Base-by-base conservation (phyloP, 2,888 invertebrate species). In the Encarsia formosa region DNA sequence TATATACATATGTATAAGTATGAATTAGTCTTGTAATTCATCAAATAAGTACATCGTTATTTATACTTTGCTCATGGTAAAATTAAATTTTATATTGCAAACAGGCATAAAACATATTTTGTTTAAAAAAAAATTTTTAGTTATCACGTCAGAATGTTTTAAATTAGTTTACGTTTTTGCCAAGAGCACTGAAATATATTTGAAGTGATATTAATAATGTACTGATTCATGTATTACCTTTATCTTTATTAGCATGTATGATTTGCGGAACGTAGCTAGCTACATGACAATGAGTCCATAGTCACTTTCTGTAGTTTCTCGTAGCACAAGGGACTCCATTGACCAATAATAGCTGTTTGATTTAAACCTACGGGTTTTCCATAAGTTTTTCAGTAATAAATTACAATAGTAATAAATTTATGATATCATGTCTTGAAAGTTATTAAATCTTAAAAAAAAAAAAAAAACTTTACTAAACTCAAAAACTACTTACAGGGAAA, bases 61-160 rank as follows among this genome's bases (percentile, higher is more conserved):
- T 53, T 40, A 46, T 42, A 47, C 3, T 31, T 49, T 20, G 31
- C 26, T 43, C 49, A 38, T 40, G 32, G 40, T 19, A 16, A 34
- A 58, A 56, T 41, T 45, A 29, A 59, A 59, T 61, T 62, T 59
- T 52, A 58, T 52, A 56, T 63, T 63, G 62, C 65, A 57, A 68
- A 67, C 68, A 61, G 67, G 65, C 65, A 64, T 61, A 57, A 63
- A 16, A 38, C n/a, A 38, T 22, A 4, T 16, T 11, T 19, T 18
- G 22, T 20, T n/a, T 38, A 38, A 8, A 38, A 11, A 6, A 4
- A 18, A 13, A 19, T 8, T 13, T 61, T 56, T 64, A 59, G 55
- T 35, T 59, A 61, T n/a, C 61, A 58, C 48, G 49, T 52, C 62
- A 61, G 58, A 47, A 58, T 60, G 58, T 62, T 58, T 63, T 65